Evolutionary conservation across 2,113 vertebrate genomes (phyloP), one percentile per base, ranked within the genome.

Genomic region (Notiomystis cincta): DNA sequence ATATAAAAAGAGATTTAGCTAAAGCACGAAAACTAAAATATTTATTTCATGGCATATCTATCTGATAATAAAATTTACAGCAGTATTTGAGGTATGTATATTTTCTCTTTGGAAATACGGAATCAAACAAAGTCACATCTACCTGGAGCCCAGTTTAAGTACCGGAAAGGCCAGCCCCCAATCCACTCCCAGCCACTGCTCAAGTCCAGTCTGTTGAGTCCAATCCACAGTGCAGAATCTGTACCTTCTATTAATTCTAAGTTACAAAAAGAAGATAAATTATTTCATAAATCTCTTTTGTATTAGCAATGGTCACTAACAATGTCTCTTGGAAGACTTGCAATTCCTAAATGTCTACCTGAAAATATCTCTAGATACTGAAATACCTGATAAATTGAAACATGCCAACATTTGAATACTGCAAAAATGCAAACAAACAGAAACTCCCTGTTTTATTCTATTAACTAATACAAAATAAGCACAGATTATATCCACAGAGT

Each of bases 131-230:
- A 82, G 57, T 47, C 50, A 47, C n/a, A 87, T 96, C 89, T 92
- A 99, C 99, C 99, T 98, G 99, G 99, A 82, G 98, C 98, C 99
- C 99, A 99, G 96, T 99, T 99, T 87, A 99, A 93, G 93, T 99
- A 99, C 91, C 97, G 98, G 94, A 99, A 99, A 3, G 99, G 99
- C 73, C 98, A 98, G 62, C 98, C 97, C n/a, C 98, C 97, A 90
- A 97, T 98, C 99, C 99, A 99, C 33, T 99, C 98, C 99, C 99
- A 99, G 21, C 99, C 99, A 45, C 97, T 98, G 33, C 97, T 98
- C 92, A 97, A 98, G 80, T 99, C 98, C 96, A 99, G 95, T 90
- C 98, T 99, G 96, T 99, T 99, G 11, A 99, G 98, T 70, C 99
- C 99, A 72, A 98, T 98, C 99, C 99, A 99, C 54, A 99, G 93